Evolutionary conservation across 2,797 vertebrate genomes (phyloP).

Genomic region (Thaleichthys pacificus): DNA sequence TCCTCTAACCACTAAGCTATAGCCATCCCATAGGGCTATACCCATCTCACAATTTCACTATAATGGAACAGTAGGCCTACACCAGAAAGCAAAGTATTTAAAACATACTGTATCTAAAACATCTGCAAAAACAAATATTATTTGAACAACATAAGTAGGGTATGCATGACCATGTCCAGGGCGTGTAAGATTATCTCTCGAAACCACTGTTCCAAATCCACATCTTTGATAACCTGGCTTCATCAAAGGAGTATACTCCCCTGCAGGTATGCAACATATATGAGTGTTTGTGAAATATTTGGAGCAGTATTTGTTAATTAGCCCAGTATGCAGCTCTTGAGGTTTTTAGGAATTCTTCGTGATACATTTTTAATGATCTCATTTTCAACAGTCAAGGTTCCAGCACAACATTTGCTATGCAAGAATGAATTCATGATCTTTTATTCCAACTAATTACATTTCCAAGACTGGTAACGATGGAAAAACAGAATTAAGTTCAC

Average conservation of each 20-base stretch:
- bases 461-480: background rate
- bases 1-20: too few relatives aligned
- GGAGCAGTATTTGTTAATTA: background rate
- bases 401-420: constrained; percentile 3
- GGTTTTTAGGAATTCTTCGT: background rate
- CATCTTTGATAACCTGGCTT: background rate
- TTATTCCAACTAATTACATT: background rate
- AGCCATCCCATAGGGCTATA: too few relatives aligned
- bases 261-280: background rate
- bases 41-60: too few relatives aligned
- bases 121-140: too few relatives aligned
- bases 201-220: background rate
- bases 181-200: too few relatives aligned
- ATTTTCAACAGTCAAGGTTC: constrained; percentile 2
- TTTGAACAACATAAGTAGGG: too few relatives aligned
- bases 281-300: background rate
- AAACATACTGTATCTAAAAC: too few relatives aligned
- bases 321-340: background rate
- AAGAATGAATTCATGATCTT: background rate
- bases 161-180: too few relatives aligned
- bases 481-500: too few relatives aligned
- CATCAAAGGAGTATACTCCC: background rate
- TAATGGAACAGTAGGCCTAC: too few relatives aligned
- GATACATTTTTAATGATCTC: background rate
- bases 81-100: too few relatives aligned